Conservation (phyloP, 1,140 invertebrate species). For the Leucophenga varia region DNA sequence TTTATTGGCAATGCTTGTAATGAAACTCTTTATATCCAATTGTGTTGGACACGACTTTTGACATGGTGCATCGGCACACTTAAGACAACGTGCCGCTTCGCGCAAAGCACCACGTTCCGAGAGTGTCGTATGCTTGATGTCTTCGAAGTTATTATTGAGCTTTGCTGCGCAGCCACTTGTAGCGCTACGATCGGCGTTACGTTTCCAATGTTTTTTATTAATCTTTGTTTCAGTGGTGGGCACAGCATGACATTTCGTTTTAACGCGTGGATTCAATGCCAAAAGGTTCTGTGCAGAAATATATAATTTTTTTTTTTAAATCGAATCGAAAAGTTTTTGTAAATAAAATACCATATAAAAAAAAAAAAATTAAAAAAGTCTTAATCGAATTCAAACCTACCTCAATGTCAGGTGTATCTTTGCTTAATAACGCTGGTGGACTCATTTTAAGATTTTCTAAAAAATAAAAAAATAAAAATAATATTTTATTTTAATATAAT, state of each 20-base stretch:
- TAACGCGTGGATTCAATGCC: conserved; percentile 80
- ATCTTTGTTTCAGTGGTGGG: conserved; percentile 83
- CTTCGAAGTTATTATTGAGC: conserved; percentile 89
- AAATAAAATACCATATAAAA: neutral
- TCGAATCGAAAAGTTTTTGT: neutral
- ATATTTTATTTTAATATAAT: no score
- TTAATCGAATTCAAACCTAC: no score
- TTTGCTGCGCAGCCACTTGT: conserved; percentile 72
- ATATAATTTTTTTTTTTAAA: neutral
- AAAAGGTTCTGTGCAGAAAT: conserved; percentile 74
- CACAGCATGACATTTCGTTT: conserved; percentile 71
- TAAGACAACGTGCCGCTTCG: conserved; percentile 90
- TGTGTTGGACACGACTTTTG: conserved; percentile 98
- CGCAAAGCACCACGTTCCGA: conserved; percentile 90
- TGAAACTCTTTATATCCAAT: conserved; percentile 95
- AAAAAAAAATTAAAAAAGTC: neutral
- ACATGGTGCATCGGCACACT: conserved; percentile 97
- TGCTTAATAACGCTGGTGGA: conserved; percentile 61
- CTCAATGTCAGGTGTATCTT: conserved; percentile 70
- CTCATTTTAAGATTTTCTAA: conserved; percentile 33
- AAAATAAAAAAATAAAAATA: no score
- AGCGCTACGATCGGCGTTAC: conserved; percentile 75
- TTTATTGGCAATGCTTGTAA: conserved; percentile 93
- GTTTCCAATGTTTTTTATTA: conserved; percentile 92
- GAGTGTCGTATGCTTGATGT: conserved; percentile 95